Evolutionary conservation across 2,888 invertebrate species (phyloP), one percentile per base, ranked within the genome.

Genomic region (Criorhina ranunculi): DNA sequence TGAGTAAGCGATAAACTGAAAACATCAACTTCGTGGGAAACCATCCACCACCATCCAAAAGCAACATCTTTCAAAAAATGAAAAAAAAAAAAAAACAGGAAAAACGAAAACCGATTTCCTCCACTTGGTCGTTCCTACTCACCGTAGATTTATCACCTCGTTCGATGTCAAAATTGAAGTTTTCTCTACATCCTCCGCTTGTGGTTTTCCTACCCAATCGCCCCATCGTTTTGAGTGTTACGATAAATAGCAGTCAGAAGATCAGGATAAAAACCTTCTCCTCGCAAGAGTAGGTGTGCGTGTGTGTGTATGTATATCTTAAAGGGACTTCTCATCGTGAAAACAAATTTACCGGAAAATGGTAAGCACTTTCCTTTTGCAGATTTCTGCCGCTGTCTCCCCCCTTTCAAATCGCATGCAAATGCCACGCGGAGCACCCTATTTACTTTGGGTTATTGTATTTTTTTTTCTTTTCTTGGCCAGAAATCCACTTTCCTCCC

Each of bases 331-430:
- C 64, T 83, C 83, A 79, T 83, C 83, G 79, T 79, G 69, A 80
- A 80, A 80, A 85, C 85, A 85, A 80, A 85, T 85, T 80, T 80
- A 85, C 79, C 69, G 75, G 79, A 79, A 85, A 85, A 85, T 75
- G 76, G 80, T 80, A 70, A 85, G 85, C 85, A 75, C 79, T 53
- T 66, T 42, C 67, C 53, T 42, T 62, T 42, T 6, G 35, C 29
- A 60, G 33, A 53, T 62, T 19, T 42, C 51, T 53, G 33, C 35
- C 29, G 24, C 12, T 12, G 33, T 19, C n/a, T 17, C 44, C 2
- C 35, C 24, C 11, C 7, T 24, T 69, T 69, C 59, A 57, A 77
- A 69, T 78, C 78, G 67, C 72, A 83, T 83, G 78, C 83, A 83
- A 78, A 78, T 78, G 72, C 31, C 67, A 67, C 72, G 70, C 59